Percentiles rank a stretch among this genome's conserved stretches.
Conservation (phyloP, 2,797 vertebrate species). For the Podargus strigoides region DNA sequence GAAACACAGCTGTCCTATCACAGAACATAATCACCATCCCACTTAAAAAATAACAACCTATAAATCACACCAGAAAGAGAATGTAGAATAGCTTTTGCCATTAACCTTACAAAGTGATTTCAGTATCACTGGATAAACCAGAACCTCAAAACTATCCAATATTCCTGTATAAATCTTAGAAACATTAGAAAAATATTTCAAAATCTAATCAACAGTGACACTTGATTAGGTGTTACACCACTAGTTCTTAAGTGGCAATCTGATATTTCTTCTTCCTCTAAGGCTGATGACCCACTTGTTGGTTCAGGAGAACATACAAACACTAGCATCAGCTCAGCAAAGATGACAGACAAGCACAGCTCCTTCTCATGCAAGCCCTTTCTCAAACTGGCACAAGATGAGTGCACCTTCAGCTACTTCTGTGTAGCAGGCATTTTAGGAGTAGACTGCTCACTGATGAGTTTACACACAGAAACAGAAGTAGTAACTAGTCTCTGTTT, state of each 20-base stretch:
- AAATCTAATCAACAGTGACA: not conserved
- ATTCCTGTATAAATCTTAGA: not conserved
- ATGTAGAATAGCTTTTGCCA: not conserved
- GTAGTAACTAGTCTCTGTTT: not conserved
- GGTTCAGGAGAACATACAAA: not conserved
- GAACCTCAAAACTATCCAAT: not conserved
- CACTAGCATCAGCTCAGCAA: fast-evolving
- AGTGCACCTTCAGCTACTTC: not conserved
- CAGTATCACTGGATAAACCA: not conserved
- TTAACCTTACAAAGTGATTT: not conserved
- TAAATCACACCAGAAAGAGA: not conserved
- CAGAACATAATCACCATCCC: not conserved
- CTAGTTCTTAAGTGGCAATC: not conserved
- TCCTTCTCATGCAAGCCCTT: not conserved
- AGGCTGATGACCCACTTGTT: not conserved
- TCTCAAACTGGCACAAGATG: not conserved
- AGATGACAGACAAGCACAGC: not conserved
- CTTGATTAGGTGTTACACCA: not conserved
- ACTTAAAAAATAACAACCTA: not conserved
- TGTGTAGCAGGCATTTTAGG: not conserved
- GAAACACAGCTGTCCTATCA: not conserved
- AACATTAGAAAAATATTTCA: not conserved
- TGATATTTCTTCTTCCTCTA: not conserved
- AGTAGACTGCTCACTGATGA: not conserved
- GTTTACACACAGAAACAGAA: not conserved